A percentile compares a stretch with the other conserved stretches of the same genome.
phyloP scores from a whole-genome alignment of 2,797 vertebrate genomes.

The Cryptoblepharus egeriae region DNA sequence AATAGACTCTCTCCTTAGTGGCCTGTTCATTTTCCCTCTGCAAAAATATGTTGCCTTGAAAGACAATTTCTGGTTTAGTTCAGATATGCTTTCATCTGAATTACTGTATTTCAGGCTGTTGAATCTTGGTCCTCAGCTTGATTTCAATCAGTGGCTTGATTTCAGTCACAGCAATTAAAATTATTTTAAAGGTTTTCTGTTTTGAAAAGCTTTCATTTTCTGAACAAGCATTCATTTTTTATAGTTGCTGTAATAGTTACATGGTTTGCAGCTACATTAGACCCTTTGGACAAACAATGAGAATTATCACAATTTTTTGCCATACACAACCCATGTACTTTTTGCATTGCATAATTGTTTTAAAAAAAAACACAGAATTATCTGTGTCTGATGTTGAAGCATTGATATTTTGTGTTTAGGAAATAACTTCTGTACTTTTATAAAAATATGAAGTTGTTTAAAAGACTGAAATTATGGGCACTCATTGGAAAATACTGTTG shows the following conservation, averaged over 20 bases:
- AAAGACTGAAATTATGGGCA: not conserved
- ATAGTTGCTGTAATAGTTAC: not conserved
- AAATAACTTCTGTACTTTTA: not conserved
- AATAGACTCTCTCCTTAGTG: slow-evolving; percentile 39
- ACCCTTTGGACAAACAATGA: no score
- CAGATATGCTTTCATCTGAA: not conserved
- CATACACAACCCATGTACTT: not conserved
- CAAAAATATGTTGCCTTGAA: not conserved
- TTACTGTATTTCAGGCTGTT: not conserved
- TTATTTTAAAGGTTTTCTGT: not conserved
- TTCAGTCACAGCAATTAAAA: not conserved
- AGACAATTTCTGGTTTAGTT: not conserved
- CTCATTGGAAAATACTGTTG: not conserved
- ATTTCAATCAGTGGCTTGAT: not conserved
- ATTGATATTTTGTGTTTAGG: no score
- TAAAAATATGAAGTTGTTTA: not conserved
- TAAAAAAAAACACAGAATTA: no score
- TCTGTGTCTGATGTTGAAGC: no score
- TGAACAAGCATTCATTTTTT: not conserved
- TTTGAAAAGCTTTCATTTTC: not conserved
- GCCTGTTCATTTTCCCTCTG: slow-evolving; percentile 7
- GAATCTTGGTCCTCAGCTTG: not conserved
- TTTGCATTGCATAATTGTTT: not conserved
- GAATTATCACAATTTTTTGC: not conserved
- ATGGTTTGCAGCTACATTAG: not conserved